These are phyloP conservation scores for Actinia tenebrosa DNA, from an alignment of 64 coral and sea anemone genomes.

Conservation along the genomic window DNA sequence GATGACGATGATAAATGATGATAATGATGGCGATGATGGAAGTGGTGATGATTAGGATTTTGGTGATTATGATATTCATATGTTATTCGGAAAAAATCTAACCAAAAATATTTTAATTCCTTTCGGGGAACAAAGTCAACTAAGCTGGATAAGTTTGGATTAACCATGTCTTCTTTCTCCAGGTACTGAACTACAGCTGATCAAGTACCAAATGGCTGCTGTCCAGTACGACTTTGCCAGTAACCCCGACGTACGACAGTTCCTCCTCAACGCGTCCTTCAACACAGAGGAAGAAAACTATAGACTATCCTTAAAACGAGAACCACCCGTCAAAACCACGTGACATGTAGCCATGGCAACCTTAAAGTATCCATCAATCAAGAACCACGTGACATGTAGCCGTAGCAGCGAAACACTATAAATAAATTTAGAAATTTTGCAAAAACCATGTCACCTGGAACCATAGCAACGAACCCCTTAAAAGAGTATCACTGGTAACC, in stretches of 20 bases:
- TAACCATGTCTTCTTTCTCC: not conserved
- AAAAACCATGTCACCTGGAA: no score
- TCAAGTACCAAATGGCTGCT: slow-evolving; percentile 64
- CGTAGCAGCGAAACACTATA: no score
- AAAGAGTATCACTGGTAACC: no score
- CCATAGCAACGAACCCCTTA: no score
- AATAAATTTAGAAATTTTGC: no score
- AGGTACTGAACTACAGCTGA: slow-evolving; percentile 71
- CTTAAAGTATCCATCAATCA: not conserved
- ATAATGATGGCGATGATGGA: not conserved
- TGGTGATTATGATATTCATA: not conserved
- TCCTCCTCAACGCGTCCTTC: slow-evolving; percentile 73
- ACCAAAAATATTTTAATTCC: no score
- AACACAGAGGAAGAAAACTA: slow-evolving; percentile 90
- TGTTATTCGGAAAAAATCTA: no score
- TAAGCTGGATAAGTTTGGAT: not conserved
- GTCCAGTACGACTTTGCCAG: slow-evolving; percentile 77
- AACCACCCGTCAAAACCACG: slow-evolving; percentile 47
- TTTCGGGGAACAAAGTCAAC: no score
- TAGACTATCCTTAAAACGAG: slow-evolving; percentile 73
- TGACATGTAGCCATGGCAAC: slow-evolving; percentile 6
- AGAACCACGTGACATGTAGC: no score
- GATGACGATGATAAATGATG: not conserved
- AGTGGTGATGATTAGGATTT: no score
- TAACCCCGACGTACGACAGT: slow-evolving; percentile 46